phyloP scores from a whole-genome alignment of 2,888 invertebrate species.

The Melolontha melolontha region DNA sequence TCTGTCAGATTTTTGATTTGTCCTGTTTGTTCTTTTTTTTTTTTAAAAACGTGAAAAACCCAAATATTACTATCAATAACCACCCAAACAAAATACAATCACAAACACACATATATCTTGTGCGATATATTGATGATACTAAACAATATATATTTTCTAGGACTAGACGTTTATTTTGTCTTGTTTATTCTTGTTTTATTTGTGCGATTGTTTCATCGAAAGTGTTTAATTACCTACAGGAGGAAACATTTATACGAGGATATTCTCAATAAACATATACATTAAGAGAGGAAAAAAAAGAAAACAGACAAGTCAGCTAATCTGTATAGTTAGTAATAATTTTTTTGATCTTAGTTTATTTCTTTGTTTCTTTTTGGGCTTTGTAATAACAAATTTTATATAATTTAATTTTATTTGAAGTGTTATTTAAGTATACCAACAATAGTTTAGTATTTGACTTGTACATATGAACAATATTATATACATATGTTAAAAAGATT shows the following conservation, averaged over 20 bases:
- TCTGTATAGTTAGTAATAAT: conserved; percentile 45
- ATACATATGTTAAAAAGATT: conserved; percentile 44
- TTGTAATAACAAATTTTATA: conserved; percentile 46
- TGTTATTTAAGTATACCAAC: conserved; percentile 46
- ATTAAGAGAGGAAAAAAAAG: conserved; percentile 17
- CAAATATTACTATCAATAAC: conserved; percentile 3
- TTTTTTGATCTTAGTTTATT: conserved; percentile 42
- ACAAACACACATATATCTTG: background rate
- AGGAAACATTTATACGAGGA: background rate
- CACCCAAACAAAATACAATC: conserved; percentile 26
- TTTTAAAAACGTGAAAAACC: conserved; percentile 19
- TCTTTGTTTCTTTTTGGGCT: conserved; percentile 40
- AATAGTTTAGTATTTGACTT: conserved; percentile 44
- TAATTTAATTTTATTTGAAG: conserved; percentile 46
- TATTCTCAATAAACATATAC: background rate
- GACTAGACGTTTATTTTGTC: conserved; percentile 27
- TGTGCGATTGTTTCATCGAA: too few species aligned
- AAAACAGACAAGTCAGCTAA: conserved; percentile 38
- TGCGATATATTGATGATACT: too few species aligned
- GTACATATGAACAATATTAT: conserved; percentile 47
- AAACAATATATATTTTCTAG: conserved; percentile 22
- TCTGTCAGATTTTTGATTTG: conserved; percentile 43
- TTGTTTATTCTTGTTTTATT: too few species aligned
- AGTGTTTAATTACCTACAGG: too few species aligned
- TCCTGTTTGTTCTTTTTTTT: conserved; percentile 33